Evolutionary conservation across 64 coral and sea anemone species (phyloP).

Genomic region (Hydrozoanthus tunicans): DNA sequence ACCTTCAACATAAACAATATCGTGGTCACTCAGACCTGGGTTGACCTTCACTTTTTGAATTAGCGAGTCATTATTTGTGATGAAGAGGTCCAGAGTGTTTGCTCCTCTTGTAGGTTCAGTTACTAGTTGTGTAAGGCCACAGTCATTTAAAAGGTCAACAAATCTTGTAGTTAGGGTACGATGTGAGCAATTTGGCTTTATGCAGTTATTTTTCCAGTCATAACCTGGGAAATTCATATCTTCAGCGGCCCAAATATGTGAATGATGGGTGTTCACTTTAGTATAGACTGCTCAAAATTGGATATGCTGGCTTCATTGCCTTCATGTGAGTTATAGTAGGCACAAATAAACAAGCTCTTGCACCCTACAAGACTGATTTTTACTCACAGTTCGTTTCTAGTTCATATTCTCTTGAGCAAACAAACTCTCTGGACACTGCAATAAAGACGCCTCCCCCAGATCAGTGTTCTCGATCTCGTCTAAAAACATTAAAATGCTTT

Average conservation of each 20-base stretch:
- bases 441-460: slow-evolving; percentile 15
- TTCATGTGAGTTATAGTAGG: slow-evolving; percentile 28
- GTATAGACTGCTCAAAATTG: background rate
- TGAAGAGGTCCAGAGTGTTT: slow-evolving; percentile 43
- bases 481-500: background rate
- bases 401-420: slow-evolving; percentile 22
- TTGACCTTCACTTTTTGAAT: slow-evolving; percentile 24
- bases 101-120: background rate
- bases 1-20: slow-evolving; percentile 39
- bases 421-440: background rate
- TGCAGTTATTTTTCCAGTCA: slow-evolving; percentile 56
- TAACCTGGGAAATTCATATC: slow-evolving; percentile 45
- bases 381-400: slow-evolving; percentile 14
- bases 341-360: slow-evolving; percentile 42
- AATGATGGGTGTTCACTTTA: background rate
- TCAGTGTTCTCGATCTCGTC: background rate
- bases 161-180: slow-evolving; percentile 2
- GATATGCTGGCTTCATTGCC: background rate
- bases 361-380: background rate
- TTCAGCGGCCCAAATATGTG: background rate
- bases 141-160: background rate
- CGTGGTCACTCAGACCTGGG: slow-evolving; percentile 54
- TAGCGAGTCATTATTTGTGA: slow-evolving; percentile 47
- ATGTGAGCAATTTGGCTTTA: slow-evolving; percentile 35
- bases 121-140: background rate